Evolutionary conservation across 2,888 invertebrate genomes (phyloP).

Genomic region (Idaea straminata): DNA sequence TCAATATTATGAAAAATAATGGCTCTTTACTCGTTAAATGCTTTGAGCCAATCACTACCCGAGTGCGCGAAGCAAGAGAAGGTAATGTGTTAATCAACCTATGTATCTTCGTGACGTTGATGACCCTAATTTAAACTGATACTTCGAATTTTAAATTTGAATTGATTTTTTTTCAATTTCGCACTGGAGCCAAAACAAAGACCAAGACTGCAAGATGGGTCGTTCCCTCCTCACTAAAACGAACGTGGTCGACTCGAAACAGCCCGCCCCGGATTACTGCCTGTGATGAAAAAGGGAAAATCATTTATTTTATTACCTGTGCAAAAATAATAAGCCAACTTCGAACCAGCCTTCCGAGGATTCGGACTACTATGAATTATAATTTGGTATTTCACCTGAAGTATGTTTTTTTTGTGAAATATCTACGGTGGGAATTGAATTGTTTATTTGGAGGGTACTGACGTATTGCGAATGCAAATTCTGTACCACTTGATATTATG

Average conservation of each 20-base stretch:
- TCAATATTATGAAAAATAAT: too few relatives aligned
- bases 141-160: too few relatives aligned
- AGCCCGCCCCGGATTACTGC: constrained; percentile 31
- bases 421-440: constrained; percentile 5
- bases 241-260: constrained; percentile 32
- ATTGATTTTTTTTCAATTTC: too few relatives aligned
- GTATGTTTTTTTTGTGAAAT: background rate
- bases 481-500: background rate
- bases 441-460: background rate
- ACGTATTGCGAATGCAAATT: background rate
- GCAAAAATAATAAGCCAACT: constrained; percentile 55
- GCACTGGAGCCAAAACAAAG: background rate
- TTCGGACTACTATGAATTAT: constrained; percentile 39
- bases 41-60: too few relatives aligned
- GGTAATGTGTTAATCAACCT: too few relatives aligned
- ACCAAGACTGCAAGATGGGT: constrained; percentile 17
- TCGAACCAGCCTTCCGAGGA: constrained; percentile 39
- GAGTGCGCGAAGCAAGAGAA: too few relatives aligned
- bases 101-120: too few relatives aligned
- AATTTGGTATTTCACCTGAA: constrained; percentile 35
- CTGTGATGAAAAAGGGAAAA: constrained; percentile 59
- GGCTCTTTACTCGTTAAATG: too few relatives aligned
- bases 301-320: constrained; percentile 66
- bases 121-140: too few relatives aligned
- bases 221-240: constrained; percentile 23